phyloP scores from a whole-genome alignment of 2,888 invertebrate genomes.

The Drosophila limbata region DNA sequence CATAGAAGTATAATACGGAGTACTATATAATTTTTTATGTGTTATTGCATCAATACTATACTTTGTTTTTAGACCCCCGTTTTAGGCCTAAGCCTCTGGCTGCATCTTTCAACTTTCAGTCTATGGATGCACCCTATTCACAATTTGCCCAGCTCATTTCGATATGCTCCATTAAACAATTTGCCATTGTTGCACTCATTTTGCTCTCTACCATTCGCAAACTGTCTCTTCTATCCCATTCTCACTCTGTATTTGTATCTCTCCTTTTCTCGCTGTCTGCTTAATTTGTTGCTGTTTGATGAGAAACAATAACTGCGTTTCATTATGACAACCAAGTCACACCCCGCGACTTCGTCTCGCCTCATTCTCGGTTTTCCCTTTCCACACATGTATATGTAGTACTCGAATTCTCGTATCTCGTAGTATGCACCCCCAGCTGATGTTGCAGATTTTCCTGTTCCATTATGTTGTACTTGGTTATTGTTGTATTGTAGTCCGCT shows the following conservation, averaged over 20 bases:
- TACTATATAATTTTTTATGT: neutral
- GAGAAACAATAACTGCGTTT: constrained; percentile 61
- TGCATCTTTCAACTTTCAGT: neutral
- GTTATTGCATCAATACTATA: neutral
- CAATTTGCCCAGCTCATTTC: constrained; percentile 60
- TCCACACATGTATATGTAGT: neutral
- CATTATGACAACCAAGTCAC: constrained; percentile 46
- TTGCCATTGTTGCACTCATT: constrained; percentile 72
- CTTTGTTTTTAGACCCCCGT: neutral
- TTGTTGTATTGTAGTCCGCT: constrained; percentile 35
- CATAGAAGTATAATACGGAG: neutral
- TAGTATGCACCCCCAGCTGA: constrained; percentile 32
- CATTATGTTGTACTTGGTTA: constrained; percentile 16
- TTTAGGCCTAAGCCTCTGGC: constrained; percentile 29
- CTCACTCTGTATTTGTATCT: constrained; percentile 1
- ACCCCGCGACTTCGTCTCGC: constrained; percentile 9
- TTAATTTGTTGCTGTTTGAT: constrained; percentile 59
- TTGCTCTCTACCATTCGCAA: constrained; percentile 22
- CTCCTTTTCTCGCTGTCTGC: constrained; percentile 1
- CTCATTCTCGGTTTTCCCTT: constrained; percentile 17
- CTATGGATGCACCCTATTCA: constrained; percentile 57
- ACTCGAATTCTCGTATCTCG: neutral
- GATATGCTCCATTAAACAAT: constrained; percentile 79
- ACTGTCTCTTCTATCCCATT: constrained; percentile 18
- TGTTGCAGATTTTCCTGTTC: constrained; percentile 50